Evolutionary conservation across 2,888 invertebrate genomes (phyloP).

Genomic region (Laspeyria flexula): DNA sequence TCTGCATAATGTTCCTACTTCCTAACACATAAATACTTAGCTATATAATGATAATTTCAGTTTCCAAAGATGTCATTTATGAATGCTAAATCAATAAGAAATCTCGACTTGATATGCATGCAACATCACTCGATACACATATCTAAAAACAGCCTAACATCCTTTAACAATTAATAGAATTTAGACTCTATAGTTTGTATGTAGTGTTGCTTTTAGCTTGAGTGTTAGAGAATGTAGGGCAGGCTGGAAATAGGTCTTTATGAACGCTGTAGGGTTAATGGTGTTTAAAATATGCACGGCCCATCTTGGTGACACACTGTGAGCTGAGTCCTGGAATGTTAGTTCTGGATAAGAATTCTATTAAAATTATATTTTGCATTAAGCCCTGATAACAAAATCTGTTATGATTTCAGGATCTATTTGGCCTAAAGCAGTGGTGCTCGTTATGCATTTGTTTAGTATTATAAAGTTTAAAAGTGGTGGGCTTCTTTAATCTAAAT

Average conservation of each 20-base stretch:
- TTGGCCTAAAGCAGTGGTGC: too few relatives aligned
- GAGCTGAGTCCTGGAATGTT: conserved; percentile 9
- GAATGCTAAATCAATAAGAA: conserved; percentile 31
- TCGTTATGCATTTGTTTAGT: too few relatives aligned
- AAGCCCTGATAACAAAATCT: too few relatives aligned
- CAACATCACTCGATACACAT: conserved; percentile 4
- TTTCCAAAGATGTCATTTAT: background rate
- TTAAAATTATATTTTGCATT: background rate
- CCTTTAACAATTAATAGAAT: background rate
- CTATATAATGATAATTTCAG: too few relatives aligned
- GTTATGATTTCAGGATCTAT: too few relatives aligned
- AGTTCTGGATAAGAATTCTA: conserved; percentile 14
- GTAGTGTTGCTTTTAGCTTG: conserved; percentile 4
- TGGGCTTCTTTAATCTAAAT: too few relatives aligned
- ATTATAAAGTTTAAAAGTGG: too few relatives aligned
- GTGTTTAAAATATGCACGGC: conserved; percentile 44
- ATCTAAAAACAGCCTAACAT: conserved; percentile 6
- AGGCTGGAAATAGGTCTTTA: conserved; percentile 26
- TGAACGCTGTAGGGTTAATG: conserved; percentile 37
- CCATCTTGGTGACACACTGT: conserved; percentile 28
- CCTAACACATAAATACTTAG: too few relatives aligned
- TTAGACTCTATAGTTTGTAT: background rate
- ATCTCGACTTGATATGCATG: conserved; percentile 13
- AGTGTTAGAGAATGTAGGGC: conserved; percentile 16
- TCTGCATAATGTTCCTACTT: too few relatives aligned